Evolutionary conservation across 2,888 invertebrate genomes (phyloP), one percentile per base, ranked within the genome.

Genomic region (Lypha dubia): DNA sequence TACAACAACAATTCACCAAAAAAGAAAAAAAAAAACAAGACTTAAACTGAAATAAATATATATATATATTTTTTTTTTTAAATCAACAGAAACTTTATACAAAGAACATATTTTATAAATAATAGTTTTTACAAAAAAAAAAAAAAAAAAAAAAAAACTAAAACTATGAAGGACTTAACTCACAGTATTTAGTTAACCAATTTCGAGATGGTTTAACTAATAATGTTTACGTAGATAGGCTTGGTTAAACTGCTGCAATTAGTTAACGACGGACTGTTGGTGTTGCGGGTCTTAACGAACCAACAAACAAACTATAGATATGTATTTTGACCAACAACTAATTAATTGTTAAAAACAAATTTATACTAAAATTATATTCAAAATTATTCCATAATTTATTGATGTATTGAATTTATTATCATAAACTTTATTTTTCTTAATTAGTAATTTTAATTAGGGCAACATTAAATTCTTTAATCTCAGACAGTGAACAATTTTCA

Each of bases 1-100:
- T 86, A 86, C 86, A 86, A 86, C 86, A 86, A 86, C 86, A 86
- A 86, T 84, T 84, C 86, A 84, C 80, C 74, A 81, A 71, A 70
- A 79, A n/a, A n/a, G n/a, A n/a, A n/a, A n/a, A n/a, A n/a, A n/a
- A n/a, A n/a, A n/a, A n/a, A n/a, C n/a, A n/a, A n/a, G n/a, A 73
- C 22, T 24, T 6, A 56, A 74, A 53, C n/a, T 49, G 56, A 51
- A 73, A 65, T 17, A 20, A 71, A 41, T 62, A 46, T 70, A 13
- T 46, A 51, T 24, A 17, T 17, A 7, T n/a, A 76, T 51, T 80
- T 68, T 71, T 80, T 80, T 74, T 81, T 49, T 82, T 63, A 2
- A 22, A 7, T 58, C 13, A 17, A 41, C 7, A 35, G 56, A 7
- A 46, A 67, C 32, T 75, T 9, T 44, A 65, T 44, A 56, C 24